These are phyloP conservation scores for Pangasius sanitwongsei DNA, from an alignment of 2,797 vertebrate genomes.

Conservation along the genomic window DNA sequence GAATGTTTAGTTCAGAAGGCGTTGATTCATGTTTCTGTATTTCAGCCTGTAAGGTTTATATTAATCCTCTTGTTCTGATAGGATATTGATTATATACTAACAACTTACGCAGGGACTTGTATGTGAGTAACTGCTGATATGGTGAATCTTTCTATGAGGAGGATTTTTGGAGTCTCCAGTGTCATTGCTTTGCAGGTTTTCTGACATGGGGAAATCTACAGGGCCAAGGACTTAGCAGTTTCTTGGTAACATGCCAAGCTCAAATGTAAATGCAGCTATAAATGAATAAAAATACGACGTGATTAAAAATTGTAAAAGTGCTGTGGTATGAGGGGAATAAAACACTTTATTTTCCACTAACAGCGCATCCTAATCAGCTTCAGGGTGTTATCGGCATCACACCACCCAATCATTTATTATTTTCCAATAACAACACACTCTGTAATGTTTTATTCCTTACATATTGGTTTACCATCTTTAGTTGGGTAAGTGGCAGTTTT, in stretches of 20 bases:
- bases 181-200: neutral
- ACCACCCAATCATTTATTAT: neutral
- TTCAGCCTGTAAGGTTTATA: neutral
- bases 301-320: neutral
- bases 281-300: neutral
- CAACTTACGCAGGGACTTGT: neutral
- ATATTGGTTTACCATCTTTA: neutral
- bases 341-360: no score
- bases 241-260: neutral
- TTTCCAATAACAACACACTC: neutral
- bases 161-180: neutral
- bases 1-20: neutral
- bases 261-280: neutral
- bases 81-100: neutral
- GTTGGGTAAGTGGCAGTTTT: neutral
- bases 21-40: neutral
- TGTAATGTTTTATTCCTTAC: neutral
- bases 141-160: neutral
- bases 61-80: neutral
- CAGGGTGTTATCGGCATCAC: neutral
- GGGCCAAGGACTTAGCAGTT: neutral
- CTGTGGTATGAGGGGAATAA: neutral
- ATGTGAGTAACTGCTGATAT: neutral
- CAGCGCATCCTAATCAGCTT: no score
- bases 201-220: neutral